These are phyloP conservation scores for Marmota monax DNA, from an alignment of 2,113 vertebrate species.

Conservation along the genomic window DNA sequence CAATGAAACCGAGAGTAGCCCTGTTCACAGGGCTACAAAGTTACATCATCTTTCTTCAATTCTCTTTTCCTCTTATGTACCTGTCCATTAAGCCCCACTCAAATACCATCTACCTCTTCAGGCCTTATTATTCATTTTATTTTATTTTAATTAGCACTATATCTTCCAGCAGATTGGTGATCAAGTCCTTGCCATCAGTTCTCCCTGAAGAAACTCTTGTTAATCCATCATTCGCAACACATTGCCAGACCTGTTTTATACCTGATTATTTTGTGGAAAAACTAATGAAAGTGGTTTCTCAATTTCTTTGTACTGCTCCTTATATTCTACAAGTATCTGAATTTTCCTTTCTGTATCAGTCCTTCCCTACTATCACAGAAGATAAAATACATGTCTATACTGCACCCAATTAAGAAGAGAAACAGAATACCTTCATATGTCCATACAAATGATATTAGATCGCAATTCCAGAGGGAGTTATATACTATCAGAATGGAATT, in stretches of 20 bases:
- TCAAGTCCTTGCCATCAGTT: background rate
- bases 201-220: background rate
- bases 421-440: background rate
- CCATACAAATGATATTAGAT: slow-evolving; percentile 15
- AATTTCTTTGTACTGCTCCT: background rate
- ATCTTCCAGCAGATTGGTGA: background rate
- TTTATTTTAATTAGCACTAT: slow-evolving; percentile 32
- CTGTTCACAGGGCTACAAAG: background rate
- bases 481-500: background rate
- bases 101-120: background rate
- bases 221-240: background rate
- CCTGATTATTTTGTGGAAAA: background rate
- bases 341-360: background rate
- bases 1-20: background rate
- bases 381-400: background rate
- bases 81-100: background rate
- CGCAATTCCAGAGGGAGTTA: background rate
- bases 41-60: background rate
- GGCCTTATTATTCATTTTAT: background rate
- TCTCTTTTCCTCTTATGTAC: background rate
- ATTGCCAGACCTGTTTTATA: background rate
- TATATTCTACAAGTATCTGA: slow-evolving; percentile 10
- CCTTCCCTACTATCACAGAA: slow-evolving; percentile 36
- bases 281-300: background rate
- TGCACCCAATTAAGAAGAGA: background rate